These are phyloP conservation scores for Hermodice carunculata DNA, from an alignment of 2,888 invertebrate species.

Conservation along the genomic window DNA sequence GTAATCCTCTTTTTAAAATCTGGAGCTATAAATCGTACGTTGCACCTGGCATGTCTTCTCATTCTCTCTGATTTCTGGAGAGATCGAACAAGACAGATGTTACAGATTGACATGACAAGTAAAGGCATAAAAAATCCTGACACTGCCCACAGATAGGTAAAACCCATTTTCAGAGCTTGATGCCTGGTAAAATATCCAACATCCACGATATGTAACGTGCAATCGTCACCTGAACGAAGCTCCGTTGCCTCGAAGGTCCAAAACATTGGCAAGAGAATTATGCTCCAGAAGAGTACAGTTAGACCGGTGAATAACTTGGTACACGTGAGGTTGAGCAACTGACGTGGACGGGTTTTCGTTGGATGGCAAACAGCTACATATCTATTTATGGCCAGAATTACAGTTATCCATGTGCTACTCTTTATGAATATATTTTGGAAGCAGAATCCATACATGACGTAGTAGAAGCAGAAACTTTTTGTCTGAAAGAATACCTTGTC, in stretches of 20 bases:
- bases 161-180: conserved; percentile 2
- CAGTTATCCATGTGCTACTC: conserved; percentile 65
- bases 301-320: conserved; percentile 52
- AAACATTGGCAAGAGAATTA: conserved; percentile 22
- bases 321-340: conserved; percentile 52
- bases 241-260: conserved; percentile 22
- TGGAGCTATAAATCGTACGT: too few relatives aligned
- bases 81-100: conserved; percentile 55
- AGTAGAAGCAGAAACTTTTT: conserved; percentile 51
- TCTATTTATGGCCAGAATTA: conserved; percentile 64
- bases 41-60: conserved; percentile 4
- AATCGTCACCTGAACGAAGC: neutral
- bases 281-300: conserved; percentile 24
- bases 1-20: conserved; percentile 48
- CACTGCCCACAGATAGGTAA: conserved; percentile 52
- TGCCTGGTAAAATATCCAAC: conserved; percentile 8
- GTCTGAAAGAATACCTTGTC: conserved; percentile 1
- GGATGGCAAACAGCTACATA: conserved; percentile 68
- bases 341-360: conserved; percentile 60
- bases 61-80: conserved; percentile 12
- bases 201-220: conserved; percentile 22
- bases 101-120: conserved; percentile 58
- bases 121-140: conserved; percentile 62
- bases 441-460: conserved; percentile 52
- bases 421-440: conserved; percentile 66